Evolutionary conservation across 1,140 invertebrate genomes (phyloP).

Genomic region (Melanaphis sacchari): DNA sequence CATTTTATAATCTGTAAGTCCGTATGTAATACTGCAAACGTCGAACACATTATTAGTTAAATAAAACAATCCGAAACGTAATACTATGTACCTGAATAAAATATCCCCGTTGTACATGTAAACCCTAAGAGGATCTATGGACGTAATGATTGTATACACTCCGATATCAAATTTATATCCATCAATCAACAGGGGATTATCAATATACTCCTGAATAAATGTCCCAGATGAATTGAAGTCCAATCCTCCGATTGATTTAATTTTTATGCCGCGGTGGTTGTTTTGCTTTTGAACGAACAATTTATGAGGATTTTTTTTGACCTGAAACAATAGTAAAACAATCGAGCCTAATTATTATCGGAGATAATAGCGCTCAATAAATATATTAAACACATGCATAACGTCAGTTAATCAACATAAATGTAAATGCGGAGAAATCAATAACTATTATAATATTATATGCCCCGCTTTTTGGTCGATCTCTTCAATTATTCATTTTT

Average conservation of each 20-base stretch:
- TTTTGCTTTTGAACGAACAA: constrained; percentile 93
- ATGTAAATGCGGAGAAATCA: no score
- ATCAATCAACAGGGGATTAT: constrained; percentile 82
- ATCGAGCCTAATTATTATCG: background rate
- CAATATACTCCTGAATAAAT: constrained; percentile 91
- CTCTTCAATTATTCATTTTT: no score
- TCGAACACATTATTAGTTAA: background rate
- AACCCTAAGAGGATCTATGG: constrained; percentile 85
- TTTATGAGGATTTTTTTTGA: constrained; percentile 72
- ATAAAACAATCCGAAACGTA: background rate
- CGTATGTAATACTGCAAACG: no score
- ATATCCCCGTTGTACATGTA: constrained; percentile 91
- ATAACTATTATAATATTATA: no score
- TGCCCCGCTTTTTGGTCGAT: no score
- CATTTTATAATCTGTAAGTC: no score
- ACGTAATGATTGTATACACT: constrained; percentile 91
- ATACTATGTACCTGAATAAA: constrained; percentile 73
- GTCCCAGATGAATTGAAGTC: constrained; percentile 76
- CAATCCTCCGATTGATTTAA: constrained; percentile 75
- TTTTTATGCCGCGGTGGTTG: constrained; percentile 86
- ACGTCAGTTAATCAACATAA: no score
- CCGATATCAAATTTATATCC: constrained; percentile 97
- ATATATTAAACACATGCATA: no score
- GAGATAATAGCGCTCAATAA: background rate
- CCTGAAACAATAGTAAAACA: constrained; percentile 63